Evolutionary conservation across 2,888 invertebrate genomes (phyloP).

Genomic region (Melipona beecheii): DNA sequence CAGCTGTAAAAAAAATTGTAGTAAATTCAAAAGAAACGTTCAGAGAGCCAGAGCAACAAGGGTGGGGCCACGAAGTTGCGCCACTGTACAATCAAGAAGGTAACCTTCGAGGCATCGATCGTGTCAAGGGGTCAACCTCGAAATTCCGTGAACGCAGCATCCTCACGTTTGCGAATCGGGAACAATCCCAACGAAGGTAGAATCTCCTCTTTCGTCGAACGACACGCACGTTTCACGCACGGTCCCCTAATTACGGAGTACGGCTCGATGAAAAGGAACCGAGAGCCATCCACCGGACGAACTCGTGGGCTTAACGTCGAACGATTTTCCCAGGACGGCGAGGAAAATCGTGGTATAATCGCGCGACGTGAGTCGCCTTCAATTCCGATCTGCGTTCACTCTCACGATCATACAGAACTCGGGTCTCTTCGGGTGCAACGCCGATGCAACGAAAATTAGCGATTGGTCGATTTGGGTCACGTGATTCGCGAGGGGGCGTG

Average conservation of each 20-base stretch:
- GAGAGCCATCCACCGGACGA: constrained; percentile 1
- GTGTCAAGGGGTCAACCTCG: neutral
- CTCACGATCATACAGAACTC: neutral
- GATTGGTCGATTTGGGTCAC: too few relatives aligned
- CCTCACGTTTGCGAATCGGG: constrained; percentile 57
- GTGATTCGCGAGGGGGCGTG: too few relatives aligned
- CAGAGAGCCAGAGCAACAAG: too few relatives aligned
- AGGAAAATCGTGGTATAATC: constrained; percentile 35
- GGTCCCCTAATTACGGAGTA: constrained; percentile 55
- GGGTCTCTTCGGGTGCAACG: too few relatives aligned
- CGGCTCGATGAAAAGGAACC: constrained; percentile 30
- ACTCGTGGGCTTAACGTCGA: neutral
- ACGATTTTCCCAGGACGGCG: constrained; percentile 19
- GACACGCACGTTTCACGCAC: constrained; percentile 63
- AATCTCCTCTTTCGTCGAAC: constrained; percentile 59
- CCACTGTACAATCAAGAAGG: neutral
- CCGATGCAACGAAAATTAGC: too few relatives aligned
- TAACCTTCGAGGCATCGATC: neutral
- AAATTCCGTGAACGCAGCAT: constrained; percentile 49
- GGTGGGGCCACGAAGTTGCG: neutral
- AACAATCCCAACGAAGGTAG: constrained; percentile 29
- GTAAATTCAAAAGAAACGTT: neutral
- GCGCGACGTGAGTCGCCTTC: constrained; percentile 9
- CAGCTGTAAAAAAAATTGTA: neutral
- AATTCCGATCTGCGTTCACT: constrained; percentile 1